Evolutionary conservation across 30 jellyfish, hydroid and myxozoan genomes (phyloP), one percentile per base, ranked within the genome.

Genomic region (Hydractinia echinata): DNA sequence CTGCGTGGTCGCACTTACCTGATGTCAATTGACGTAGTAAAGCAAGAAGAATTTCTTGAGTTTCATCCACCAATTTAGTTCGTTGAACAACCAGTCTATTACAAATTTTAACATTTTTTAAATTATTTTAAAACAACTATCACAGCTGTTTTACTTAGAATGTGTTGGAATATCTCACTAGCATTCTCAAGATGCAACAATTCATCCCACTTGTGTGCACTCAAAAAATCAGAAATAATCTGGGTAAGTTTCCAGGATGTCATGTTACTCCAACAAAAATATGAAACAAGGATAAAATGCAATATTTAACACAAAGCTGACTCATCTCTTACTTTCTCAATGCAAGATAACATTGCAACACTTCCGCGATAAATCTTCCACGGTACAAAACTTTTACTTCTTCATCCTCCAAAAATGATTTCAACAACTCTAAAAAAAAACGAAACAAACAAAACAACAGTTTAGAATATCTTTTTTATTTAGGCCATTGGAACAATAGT

Each of bases 41-140:
- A 4, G 87, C 74, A 3, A 86, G 77, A 87, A 91, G 67, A 21
- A 91, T 91, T 50, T 91, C 97, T 77, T 91, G 97, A 53, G 96
- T 94, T 61, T 83, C 95, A 73, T 91, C 97, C 53, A 91, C 81
- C 44, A 86, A 89, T 62, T 91, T 91, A 14, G 97, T 91, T 51
- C 97, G 84, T 61, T 91, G 97, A 11, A 91, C 95, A 55, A 91
- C 97, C 15, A 91, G 94, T 10, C 97, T 91, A 64, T 54, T 19
- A 11, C 83, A 78, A n/a, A 20, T 79, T 55, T 13, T 51, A 21
- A 50, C 76, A 73, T 10, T 0, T 73, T 0, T 10, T 9, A 16
- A 73, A 16, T 1, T 13, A 0, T 73, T 39, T 11, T 11, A 18
- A 0, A 30, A 39, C 3, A 73, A 0, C 19, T 73, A 10, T 1